phyloP scores from a whole-genome alignment of 2,797 vertebrate species.

The Morus bassanus region DNA sequence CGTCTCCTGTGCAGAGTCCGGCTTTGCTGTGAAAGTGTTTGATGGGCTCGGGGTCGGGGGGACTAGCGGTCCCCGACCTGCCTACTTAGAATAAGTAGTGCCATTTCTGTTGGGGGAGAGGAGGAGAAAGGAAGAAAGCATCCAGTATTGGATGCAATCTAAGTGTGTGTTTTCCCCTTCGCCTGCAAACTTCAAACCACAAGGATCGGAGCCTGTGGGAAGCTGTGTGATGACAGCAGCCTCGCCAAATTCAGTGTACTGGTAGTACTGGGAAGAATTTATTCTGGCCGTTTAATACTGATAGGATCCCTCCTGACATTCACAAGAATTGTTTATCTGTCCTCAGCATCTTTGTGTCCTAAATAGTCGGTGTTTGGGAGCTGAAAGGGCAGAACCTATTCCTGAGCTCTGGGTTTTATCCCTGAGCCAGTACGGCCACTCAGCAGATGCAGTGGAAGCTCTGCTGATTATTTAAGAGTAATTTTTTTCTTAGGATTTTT shows the following conservation, averaged over 20 bases:
- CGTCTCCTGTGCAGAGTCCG: not conserved
- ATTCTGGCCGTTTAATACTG: not conserved
- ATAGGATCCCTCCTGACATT: not conserved
- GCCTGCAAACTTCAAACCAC: not conserved
- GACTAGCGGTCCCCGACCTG: not conserved
- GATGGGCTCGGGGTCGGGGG: rapidly evolving
- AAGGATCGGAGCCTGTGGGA: rapidly evolving
- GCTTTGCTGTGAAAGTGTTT: rapidly evolving
- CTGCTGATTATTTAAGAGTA: not conserved
- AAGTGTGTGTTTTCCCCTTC: not conserved
- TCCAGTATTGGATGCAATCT: rapidly evolving
- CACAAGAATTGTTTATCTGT: not conserved
- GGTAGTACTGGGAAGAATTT: not conserved
- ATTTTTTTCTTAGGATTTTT: not conserved
- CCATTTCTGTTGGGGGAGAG: not conserved
- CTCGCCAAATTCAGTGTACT: not conserved
- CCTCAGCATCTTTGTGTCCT: not conserved
- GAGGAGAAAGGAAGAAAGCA: not conserved
- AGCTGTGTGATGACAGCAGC: not conserved
- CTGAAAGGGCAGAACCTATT: not conserved
- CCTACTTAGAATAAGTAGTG: no score
- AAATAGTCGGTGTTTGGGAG: not conserved
- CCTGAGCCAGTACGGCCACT: not conserved
- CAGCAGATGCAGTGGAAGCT: not conserved
- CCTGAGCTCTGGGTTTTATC: not conserved